Evolutionary conservation across 2,113 vertebrate genomes (phyloP).

Genomic region (Notiomystis cincta): DNA sequence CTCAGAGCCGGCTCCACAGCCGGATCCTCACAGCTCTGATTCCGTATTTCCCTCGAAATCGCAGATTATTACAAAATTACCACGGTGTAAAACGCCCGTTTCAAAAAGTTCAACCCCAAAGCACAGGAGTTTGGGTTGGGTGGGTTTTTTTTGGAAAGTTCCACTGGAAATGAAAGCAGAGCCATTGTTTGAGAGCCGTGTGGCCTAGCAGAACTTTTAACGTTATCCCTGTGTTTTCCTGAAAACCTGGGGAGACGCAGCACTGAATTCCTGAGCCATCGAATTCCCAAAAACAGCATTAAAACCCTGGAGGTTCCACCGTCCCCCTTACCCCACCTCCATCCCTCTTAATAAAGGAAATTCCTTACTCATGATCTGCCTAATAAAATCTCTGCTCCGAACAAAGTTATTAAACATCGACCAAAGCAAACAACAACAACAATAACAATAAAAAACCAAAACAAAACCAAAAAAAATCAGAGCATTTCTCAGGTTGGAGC

Average conservation of each 20-base stretch:
- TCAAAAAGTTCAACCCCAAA: not conserved
- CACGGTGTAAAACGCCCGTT: accelerated
- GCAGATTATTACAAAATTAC: not conserved
- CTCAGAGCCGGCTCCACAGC: not conserved
- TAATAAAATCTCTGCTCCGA: not conserved
- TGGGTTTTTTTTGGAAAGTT: not conserved
- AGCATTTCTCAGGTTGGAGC: not conserved
- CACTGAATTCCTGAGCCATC: not conserved
- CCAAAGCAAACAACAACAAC: not conserved
- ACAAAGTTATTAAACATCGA: slow-evolving; percentile 43
- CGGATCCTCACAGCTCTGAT: not conserved
- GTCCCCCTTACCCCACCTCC: not conserved
- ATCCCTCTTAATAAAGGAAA: slow-evolving; percentile 10
- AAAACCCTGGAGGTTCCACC: not conserved
- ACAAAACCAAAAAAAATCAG: not conserved
- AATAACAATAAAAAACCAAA: not conserved
- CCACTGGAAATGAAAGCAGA: not conserved
- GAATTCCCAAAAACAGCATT: not conserved
- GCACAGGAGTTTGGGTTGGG: not conserved
- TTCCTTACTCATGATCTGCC: slow-evolving; percentile 44
- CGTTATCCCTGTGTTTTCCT: not conserved
- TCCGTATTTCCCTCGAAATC: not conserved
- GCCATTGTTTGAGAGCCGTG: slow-evolving; percentile 26
- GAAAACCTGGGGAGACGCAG: not conserved
- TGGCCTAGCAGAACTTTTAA: slow-evolving; percentile 47